Conservation (phyloP, 2,797 vertebrate species). For the Sebastes dallii region DNA sequence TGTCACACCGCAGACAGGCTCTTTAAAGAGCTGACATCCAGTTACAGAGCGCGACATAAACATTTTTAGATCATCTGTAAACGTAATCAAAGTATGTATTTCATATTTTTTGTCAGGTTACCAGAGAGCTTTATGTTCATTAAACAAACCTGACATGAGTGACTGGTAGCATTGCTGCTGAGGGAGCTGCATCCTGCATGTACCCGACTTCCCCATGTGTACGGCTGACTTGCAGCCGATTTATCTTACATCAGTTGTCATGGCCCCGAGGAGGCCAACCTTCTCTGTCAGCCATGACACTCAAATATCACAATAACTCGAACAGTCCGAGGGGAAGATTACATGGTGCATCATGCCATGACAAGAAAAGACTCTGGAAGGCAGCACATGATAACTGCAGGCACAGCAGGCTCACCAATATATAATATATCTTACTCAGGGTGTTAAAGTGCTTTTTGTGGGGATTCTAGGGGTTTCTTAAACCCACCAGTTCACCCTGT, state of each 20-base stretch:
- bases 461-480: not conserved
- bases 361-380: slow-evolving; percentile 46
- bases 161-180: not conserved
- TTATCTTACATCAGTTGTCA: slow-evolving; percentile 43
- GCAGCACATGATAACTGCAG: slow-evolving; percentile 38
- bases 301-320: slow-evolving; percentile 53
- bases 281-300: slow-evolving; percentile 49
- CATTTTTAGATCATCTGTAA: not conserved
- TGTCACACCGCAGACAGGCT: not conserved
- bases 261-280: slow-evolving; percentile 39
- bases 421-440: slow-evolving; percentile 9
- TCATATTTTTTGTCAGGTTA: not conserved
- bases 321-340: slow-evolving; percentile 56
- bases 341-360: slow-evolving; percentile 57
- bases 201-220: not conserved
- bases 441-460: not conserved
- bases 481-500: not conserved
- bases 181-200: not conserved
- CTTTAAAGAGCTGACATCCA: not conserved
- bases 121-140: not conserved
- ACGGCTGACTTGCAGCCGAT: slow-evolving; percentile 17
- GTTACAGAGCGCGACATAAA: not conserved
- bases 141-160: not conserved
- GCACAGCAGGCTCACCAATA: slow-evolving; percentile 11
- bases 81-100: not conserved